These are phyloP conservation scores for Maccullochella peelii DNA, from an alignment of 2,113 vertebrate genomes.

Conservation along the genomic window DNA sequence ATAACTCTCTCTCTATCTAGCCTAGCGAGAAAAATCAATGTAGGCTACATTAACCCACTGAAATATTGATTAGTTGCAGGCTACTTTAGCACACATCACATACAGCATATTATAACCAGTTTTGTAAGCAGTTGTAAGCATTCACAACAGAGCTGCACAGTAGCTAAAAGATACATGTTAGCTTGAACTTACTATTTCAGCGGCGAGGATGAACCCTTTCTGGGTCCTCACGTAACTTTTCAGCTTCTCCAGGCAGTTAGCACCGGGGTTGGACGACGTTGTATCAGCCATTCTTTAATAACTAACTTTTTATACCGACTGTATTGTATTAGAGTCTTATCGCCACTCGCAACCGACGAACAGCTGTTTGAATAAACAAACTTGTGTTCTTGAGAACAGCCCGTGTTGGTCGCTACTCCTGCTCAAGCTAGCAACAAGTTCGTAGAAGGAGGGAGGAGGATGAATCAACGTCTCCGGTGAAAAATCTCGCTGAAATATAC, in stretches of 20 bases:
- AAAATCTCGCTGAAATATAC: neutral
- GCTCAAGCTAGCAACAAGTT: rapidly evolving
- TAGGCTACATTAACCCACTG: neutral
- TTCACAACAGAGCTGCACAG: rapidly evolving
- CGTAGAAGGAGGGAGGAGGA: neutral
- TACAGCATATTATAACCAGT: no score
- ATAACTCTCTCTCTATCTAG: neutral
- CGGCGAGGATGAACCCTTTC: conserved; percentile 79
- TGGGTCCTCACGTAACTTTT: conserved; percentile 76
- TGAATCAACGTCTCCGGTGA: conserved; percentile 18
- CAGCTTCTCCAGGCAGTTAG: conserved; percentile 68
- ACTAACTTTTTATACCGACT: neutral
- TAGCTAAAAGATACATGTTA: neutral
- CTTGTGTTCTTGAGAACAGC: neutral
- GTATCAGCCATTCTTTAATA: conserved; percentile 77
- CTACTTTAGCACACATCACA: neutral
- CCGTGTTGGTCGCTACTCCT: neutral
- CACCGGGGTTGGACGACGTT: neutral
- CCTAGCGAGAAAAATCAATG: neutral
- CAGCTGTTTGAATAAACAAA: conserved; percentile 12
- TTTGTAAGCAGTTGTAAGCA: rapidly evolving
- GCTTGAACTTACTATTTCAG: conserved; percentile 82
- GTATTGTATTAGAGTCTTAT: neutral
- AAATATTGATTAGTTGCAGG: conserved; percentile 32
- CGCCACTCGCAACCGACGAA: neutral